Percentiles rank a stretch among this genome's conserved stretches.
These are phyloP conservation scores for Ptychodera flava DNA, from an alignment of 35 echinoderm and acorn worm species.

Conservation along the genomic window DNA sequence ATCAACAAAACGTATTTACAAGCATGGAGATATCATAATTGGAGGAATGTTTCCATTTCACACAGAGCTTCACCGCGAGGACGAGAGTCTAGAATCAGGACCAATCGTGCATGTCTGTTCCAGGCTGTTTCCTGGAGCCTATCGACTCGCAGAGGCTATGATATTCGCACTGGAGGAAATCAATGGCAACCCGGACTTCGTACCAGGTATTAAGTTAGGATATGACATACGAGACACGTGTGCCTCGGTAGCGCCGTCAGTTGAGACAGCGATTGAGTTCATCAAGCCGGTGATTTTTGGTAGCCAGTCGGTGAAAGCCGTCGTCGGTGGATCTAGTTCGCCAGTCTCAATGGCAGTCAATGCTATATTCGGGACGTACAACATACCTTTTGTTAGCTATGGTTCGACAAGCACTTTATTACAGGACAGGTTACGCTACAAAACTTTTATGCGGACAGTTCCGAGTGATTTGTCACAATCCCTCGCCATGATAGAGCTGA, in stretches of 20 bases:
- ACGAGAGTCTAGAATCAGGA: not conserved
- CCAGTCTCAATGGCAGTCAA: not conserved
- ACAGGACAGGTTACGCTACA: conserved; percentile 41
- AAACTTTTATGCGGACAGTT: conserved; percentile 58
- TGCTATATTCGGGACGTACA: not conserved
- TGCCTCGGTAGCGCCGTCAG: not conserved
- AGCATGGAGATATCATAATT: not conserved
- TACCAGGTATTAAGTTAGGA: not conserved
- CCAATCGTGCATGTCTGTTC: not conserved
- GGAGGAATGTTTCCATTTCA: not conserved
- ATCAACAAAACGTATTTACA: not conserved
- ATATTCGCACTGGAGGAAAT: not conserved
- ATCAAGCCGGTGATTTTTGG: not conserved
- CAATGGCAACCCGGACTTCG: not conserved
- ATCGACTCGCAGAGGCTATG: not conserved
- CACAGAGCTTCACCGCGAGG: not conserved
- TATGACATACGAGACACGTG: not conserved
- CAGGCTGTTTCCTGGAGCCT: not conserved
- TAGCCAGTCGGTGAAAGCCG: not conserved
- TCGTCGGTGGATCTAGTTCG: not conserved
- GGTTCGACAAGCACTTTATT: conserved; percentile 53
- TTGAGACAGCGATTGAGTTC: not conserved
- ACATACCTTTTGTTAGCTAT: conserved; percentile 47
- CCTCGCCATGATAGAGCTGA: conserved; percentile 40
- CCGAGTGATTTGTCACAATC: conserved; percentile 53